Evolutionary conservation across 2,888 invertebrate genomes (phyloP).

Genomic region (Drosophila mayaguana): DNA sequence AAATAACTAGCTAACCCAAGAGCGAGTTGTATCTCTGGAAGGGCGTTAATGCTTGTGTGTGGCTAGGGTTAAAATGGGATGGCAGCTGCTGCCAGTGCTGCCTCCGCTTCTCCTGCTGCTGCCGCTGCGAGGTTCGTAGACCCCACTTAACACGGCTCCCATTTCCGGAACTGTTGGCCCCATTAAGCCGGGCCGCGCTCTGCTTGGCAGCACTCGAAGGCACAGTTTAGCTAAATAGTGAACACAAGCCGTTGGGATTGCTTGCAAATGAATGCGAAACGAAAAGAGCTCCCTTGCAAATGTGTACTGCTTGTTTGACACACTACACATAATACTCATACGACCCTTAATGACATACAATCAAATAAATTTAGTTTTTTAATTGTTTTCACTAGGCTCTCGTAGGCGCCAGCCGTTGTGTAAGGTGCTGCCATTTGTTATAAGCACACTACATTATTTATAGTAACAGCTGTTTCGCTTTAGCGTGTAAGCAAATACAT

Average conservation of each 20-base stretch:
- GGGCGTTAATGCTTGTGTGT: conserved; percentile 66
- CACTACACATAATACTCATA: conserved; percentile 2
- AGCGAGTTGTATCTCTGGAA: conserved; percentile 46
- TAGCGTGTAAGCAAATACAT: conserved; percentile 37
- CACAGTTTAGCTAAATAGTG: conserved; percentile 53
- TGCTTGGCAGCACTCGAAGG: conserved; percentile 38
- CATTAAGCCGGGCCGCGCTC: conserved; percentile 44
- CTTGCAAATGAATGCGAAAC: conserved; percentile 43
- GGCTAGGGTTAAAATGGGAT: conserved; percentile 37
- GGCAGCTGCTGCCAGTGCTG: conserved; percentile 7
- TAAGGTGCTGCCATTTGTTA: background rate
- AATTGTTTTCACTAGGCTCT: conserved; percentile 32
- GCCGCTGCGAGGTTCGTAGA: conserved; percentile 49
- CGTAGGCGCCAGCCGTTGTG: conserved; percentile 12
- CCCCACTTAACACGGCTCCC: conserved; percentile 68
- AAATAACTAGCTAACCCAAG: conserved; percentile 58
- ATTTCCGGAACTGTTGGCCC: conserved; percentile 42
- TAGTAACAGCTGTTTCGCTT: conserved; percentile 31
- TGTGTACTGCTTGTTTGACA: background rate
- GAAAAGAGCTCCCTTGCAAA: conserved; percentile 17
- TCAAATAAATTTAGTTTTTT: conserved; percentile 33
- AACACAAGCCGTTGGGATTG: conserved; percentile 45
- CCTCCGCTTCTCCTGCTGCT: background rate
- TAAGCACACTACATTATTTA: conserved; percentile 47
- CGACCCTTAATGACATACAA: conserved; percentile 24